A percentile compares a stretch with the other conserved stretches of the same genome.
Conservation (phyloP, 1,140 invertebrate genomes). For the Dinoponera quadriceps region DNA sequence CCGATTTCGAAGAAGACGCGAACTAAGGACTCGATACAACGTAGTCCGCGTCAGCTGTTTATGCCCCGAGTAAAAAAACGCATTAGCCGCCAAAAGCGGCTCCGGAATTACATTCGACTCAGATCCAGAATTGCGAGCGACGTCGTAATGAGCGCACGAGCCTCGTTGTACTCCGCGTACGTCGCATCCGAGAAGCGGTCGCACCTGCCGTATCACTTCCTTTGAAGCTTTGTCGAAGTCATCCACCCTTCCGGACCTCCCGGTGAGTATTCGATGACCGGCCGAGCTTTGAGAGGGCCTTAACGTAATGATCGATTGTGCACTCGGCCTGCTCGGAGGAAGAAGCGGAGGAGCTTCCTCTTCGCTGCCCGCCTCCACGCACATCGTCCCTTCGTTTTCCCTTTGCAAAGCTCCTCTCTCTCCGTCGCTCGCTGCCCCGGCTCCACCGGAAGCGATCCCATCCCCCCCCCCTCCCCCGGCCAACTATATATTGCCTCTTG, state of each 20-base stretch:
- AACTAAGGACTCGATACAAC: too few species aligned
- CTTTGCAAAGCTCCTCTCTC: slow-evolving; percentile 26
- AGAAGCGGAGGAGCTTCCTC: slow-evolving; percentile 43
- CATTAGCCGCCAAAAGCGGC: not conserved
- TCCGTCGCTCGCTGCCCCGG: not conserved
- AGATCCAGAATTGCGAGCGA: not conserved
- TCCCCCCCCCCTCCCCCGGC: not conserved
- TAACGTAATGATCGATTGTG: slow-evolving; percentile 62
- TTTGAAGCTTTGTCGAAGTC: slow-evolving; percentile 47
- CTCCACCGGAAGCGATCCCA: slow-evolving; percentile 45
- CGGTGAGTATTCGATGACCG: slow-evolving; percentile 29
- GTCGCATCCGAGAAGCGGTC: not conserved
- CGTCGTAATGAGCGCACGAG: slow-evolving; percentile 5
- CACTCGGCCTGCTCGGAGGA: slow-evolving; percentile 9
- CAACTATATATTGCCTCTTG: slow-evolving; percentile 56
- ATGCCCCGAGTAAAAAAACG: not conserved
- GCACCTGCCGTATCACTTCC: slow-evolving; percentile 43
- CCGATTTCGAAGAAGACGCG: too few species aligned
- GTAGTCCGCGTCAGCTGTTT: not conserved
- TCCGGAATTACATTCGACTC: slow-evolving; percentile 2
- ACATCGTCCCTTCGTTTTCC: slow-evolving; percentile 33
- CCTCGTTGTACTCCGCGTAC: slow-evolving; percentile 14
- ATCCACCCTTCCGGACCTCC: not conserved
- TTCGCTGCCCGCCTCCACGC: slow-evolving; percentile 17
- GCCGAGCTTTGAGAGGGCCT: slow-evolving; percentile 39